Percentiles rank a stretch among this genome's conserved stretches.
Evolutionary conservation across 1,140 invertebrate genomes (phyloP).

Genomic region (Lethocerus indicus): DNA sequence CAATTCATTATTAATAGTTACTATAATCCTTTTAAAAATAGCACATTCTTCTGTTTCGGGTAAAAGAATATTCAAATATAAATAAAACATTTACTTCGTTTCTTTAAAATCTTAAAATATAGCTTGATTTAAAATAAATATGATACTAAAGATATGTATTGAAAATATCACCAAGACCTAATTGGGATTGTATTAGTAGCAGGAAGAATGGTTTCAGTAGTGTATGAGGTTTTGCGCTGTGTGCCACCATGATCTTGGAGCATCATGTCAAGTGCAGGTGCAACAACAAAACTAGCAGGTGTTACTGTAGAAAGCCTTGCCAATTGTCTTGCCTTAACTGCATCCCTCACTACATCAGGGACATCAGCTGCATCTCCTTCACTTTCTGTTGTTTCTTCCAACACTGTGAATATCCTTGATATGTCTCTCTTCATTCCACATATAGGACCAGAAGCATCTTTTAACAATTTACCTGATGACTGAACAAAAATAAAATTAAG

Average conservation of each 20-base stretch:
- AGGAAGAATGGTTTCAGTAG: conserved; percentile 7
- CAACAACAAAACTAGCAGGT: conserved; percentile 12
- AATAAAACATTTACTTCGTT: not conserved
- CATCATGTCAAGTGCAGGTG: too few relatives aligned
- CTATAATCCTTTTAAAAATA: not conserved
- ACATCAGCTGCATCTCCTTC: conserved; percentile 1
- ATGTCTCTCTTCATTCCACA: conserved; percentile 52
- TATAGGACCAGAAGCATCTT: conserved; percentile 13
- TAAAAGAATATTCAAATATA: not conserved
- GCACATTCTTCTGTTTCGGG: not conserved
- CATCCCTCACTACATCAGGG: conserved; percentile 18
- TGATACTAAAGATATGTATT: not conserved
- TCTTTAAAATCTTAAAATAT: not conserved
- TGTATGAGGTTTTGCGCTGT: not conserved
- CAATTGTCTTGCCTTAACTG: conserved; percentile 13
- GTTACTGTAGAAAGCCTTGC: conserved; percentile 8
- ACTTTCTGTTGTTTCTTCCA: conserved; percentile 42
- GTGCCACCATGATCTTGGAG: too few relatives aligned
- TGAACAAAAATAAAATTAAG: too few relatives aligned
- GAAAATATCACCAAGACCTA: conserved; percentile 4
- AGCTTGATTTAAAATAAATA: not conserved
- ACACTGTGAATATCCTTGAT: conserved; percentile 54
- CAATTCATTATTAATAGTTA: not conserved
- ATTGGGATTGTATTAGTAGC: conserved; percentile 8
- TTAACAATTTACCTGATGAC: too few relatives aligned